These are phyloP conservation scores for Synchiropus splendidus DNA, from an alignment of 2,113 vertebrate species.

Conservation along the genomic window DNA sequence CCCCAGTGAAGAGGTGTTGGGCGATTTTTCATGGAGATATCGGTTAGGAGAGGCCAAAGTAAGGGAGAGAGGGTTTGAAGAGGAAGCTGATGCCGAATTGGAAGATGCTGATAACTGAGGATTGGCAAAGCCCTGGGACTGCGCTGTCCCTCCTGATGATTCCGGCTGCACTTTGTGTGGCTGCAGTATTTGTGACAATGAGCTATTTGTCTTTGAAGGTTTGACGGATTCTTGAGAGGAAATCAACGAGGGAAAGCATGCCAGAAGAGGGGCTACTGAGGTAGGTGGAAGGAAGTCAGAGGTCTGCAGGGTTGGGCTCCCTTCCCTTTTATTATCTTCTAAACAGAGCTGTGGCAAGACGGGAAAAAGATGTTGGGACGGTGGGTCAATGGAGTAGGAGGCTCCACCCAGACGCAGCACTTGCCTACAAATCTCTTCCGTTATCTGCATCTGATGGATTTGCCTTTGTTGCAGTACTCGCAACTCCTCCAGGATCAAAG, in stretches of 20 bases:
- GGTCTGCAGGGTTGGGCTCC: conserved; percentile 28
- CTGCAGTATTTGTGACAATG: conserved; percentile 60
- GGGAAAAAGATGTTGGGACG: conserved; percentile 51
- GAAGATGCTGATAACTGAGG: conserved; percentile 39
- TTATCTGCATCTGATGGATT: conserved; percentile 92
- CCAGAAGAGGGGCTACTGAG: conserved; percentile 60
- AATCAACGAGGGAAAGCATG: conserved; percentile 63
- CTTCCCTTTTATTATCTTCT: conserved; percentile 47
- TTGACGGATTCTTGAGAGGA: conserved; percentile 52
- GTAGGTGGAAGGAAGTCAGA: conserved; percentile 32
- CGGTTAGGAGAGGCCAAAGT: conserved; percentile 59
- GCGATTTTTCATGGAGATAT: conserved; percentile 71
- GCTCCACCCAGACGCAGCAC: conserved; percentile 77
- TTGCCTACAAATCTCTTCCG: conserved; percentile 86
- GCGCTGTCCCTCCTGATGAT: conserved; percentile 21
- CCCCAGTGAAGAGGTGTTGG: conserved; percentile 48
- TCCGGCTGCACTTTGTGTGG: conserved; percentile 59
- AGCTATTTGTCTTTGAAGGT: conserved; percentile 41
- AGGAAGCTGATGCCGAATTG: conserved; percentile 40
- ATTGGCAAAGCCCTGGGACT: conserved; percentile 27
- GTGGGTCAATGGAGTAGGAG: conserved; percentile 58
- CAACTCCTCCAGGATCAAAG: conserved; percentile 80
- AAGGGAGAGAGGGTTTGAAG: conserved; percentile 54
- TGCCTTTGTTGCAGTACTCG: conserved; percentile 84
- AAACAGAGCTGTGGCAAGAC: conserved; percentile 60